Evolutionary conservation across 2,888 invertebrate species (phyloP), one percentile per base, ranked within the genome.

Genomic region (Netelia virgata): DNA sequence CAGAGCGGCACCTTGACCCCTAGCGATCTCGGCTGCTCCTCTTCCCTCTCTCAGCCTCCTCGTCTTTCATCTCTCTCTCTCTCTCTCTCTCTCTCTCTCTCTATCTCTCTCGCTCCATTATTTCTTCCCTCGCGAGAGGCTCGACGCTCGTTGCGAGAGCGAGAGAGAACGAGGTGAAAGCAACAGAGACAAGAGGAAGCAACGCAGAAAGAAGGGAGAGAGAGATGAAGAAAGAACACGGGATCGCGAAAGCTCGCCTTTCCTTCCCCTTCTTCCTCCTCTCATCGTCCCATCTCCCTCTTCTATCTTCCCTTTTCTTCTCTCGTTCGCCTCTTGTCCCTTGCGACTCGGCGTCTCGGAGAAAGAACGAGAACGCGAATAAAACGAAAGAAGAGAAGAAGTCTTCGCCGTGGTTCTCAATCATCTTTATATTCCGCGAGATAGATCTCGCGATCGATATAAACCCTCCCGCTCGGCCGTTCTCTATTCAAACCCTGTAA

Each of bases 1-100:
- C 89, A 88, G 88, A 90, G 89, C 90, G 88, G 88, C 88, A 88
- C 89, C 88, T 90, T 90, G 90, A 90, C 89, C 86, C 85, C 88
- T 82, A 85, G 86, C 84, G 77, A 82, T 86, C 84, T 79, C 82
- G 64, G 73, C 41, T 55, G 50, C 70, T 82, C 78, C 74, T 86
- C 74, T 83, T 76, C 74, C 70, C 78, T 61, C 61, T 41, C 63
- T 59, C 16, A 59, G 59, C 74, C 59, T 68, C 72, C 61, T 63
- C 74, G 28, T 70, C 53, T 77, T 78, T 41, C 73, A 78, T 72
- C 74, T 28, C 68, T 68, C 47, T 55, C 57, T 70, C n/a, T n/a
- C 57, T 59, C 82, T 64, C 72, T 66, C 41, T 61, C 53, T 53
- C 66, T 78, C 82, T 57, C 20, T 50, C 63, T 64, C 18, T 70